A percentile compares a stretch with the other conserved stretches of the same genome.
phyloP scores from a whole-genome alignment of 2,113 vertebrate genomes.

The Spilogale gracilis region DNA sequence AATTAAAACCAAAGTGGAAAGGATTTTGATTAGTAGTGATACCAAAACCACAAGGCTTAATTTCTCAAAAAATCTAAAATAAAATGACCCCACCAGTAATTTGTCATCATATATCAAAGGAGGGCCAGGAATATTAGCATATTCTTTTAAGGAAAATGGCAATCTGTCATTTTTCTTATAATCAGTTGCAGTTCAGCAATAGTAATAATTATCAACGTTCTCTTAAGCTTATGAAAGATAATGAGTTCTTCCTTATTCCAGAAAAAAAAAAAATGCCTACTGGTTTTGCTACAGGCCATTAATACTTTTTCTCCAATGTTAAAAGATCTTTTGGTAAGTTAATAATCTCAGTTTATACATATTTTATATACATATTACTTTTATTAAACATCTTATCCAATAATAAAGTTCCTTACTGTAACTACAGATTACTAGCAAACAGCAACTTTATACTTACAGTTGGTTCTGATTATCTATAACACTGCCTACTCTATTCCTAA shows the following conservation, averaged over 20 bases:
- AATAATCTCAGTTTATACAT: constrained; percentile 80
- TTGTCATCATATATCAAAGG: constrained; percentile 42
- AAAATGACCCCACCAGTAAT: constrained; percentile 43
- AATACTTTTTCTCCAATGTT: constrained; percentile 64
- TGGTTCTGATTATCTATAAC: constrained; percentile 80
- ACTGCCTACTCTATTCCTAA: constrained; percentile 77
- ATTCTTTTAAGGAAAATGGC: constrained; percentile 9
- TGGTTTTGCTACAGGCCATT: constrained; percentile 54
- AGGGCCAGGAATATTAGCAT: neutral
- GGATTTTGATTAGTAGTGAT: constrained; percentile 50
- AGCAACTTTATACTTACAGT: constrained; percentile 78
- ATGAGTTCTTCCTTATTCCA: neutral
- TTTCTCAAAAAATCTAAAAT: constrained; percentile 35
- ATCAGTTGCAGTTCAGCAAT: constrained; percentile 41
- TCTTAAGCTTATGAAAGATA: constrained; percentile 44
- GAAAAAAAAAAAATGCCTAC: constrained; percentile 11
- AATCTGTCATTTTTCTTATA: constrained; percentile 62
- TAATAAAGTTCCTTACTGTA: constrained; percentile 82
- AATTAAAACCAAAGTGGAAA: constrained; percentile 21
- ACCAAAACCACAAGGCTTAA: constrained; percentile 51
- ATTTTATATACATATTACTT: constrained; percentile 82
- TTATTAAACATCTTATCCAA: constrained; percentile 86
- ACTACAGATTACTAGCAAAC: constrained; percentile 80
- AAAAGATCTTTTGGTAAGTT: constrained; percentile 63
- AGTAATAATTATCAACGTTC: constrained; percentile 39